A percentile compares a stretch with the other conserved stretches of the same genome.
Evolutionary conservation across 1,140 invertebrate species (phyloP).

Genomic region (Lasaia peninsularis): DNA sequence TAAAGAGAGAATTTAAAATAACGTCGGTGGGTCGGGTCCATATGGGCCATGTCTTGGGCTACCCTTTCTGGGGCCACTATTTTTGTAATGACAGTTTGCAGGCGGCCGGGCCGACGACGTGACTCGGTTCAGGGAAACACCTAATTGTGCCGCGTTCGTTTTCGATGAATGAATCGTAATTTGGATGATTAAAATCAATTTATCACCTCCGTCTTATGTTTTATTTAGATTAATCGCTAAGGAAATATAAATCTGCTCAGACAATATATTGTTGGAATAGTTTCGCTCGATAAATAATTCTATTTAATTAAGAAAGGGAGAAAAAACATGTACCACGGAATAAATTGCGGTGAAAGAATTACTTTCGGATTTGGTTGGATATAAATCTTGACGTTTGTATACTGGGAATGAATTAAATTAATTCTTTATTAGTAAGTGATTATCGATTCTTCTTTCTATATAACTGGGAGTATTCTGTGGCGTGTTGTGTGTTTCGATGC

Average conservation of each 20-base stretch:
- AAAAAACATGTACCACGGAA: neutral
- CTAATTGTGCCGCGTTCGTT: constrained; percentile 51
- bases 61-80: constrained; percentile 72
- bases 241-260: constrained; percentile 29
- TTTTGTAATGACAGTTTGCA: constrained; percentile 72
- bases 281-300: neutral
- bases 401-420: neutral
- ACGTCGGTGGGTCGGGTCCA: constrained; percentile 51
- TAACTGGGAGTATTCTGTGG: no score
- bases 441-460: no score
- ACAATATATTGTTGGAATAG: neutral
- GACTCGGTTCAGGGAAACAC: constrained; percentile 56
- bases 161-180: constrained; percentile 48
- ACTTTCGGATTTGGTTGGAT: neutral
- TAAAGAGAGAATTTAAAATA: constrained; percentile 61
- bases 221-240: constrained; percentile 31
- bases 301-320: constrained; percentile 4
- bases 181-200: constrained; percentile 39
- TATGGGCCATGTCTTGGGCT: constrained; percentile 60
- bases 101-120: constrained; percentile 41
- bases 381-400: neutral
- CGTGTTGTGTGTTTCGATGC: no score
- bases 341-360: neutral
- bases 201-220: constrained; percentile 32
- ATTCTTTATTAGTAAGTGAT: neutral